Evolutionary conservation across 30 jellyfish, hydroid and myxozoan species (phyloP).

Genomic region (Hydractinia symbiolongicarpus): DNA sequence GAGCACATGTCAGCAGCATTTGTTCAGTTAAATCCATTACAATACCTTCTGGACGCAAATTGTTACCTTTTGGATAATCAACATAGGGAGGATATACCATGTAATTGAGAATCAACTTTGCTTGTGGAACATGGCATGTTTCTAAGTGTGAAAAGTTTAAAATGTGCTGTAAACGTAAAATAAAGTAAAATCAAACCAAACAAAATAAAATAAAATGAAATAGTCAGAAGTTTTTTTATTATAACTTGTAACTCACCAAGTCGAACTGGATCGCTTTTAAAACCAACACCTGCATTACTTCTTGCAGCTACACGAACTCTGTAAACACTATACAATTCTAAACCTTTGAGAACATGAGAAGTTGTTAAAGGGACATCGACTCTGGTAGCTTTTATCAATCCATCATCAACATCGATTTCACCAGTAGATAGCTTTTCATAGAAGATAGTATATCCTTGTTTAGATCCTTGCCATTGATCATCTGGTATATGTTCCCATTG

Average conservation of each 20-base stretch:
- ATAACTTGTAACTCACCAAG: background rate
- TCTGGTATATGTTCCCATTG: constrained; percentile 14
- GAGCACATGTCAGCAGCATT: constrained; percentile 4
- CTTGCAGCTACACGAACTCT: constrained; percentile 13
- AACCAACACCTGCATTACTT: background rate
- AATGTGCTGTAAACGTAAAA: no score
- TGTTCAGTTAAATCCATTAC: background rate
- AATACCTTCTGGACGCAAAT: constrained; percentile 8
- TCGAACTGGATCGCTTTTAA: background rate
- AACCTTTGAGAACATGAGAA: constrained; percentile 2
- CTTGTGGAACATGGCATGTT: constrained; percentile 16
- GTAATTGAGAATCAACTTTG: background rate
- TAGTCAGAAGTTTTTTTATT: background rate
- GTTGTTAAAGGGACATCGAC: background rate
- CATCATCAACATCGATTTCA: background rate
- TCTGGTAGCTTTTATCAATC: background rate
- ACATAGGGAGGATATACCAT: background rate
- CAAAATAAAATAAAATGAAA: background rate
- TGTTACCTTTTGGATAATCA: constrained; percentile 6
- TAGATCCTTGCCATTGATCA: background rate
- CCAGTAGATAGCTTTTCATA: background rate
- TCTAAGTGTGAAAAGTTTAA: background rate
- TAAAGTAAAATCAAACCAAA: no score
- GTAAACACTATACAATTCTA: background rate
- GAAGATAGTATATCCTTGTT: background rate